Percentiles rank a stretch among this genome's conserved stretches.
Evolutionary conservation across 2,888 invertebrate species (phyloP).

Genomic region (Anagyrus pseudococci): DNA sequence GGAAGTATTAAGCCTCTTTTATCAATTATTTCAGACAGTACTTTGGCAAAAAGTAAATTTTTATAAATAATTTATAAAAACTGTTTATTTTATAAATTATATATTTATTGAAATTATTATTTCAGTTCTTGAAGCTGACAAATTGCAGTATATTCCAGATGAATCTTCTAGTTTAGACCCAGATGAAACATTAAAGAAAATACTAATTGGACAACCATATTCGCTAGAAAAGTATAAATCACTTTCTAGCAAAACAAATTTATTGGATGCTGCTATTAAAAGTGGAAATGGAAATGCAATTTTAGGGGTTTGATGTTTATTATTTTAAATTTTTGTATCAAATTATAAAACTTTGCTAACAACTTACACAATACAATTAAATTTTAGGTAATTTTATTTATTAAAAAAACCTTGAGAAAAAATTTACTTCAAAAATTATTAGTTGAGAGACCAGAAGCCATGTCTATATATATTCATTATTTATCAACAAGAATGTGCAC

Average conservation of each 20-base stretch:
- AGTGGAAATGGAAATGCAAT: slow-evolving; percentile 82
- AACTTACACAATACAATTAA: slow-evolving; percentile 10
- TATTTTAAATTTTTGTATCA: not conserved
- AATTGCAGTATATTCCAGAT: slow-evolving; percentile 48
- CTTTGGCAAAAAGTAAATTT: slow-evolving; percentile 55
- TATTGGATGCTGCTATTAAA: slow-evolving; percentile 75
- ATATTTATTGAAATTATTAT: slow-evolving; percentile 23
- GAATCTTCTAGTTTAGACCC: slow-evolving; percentile 54
- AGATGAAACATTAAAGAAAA: slow-evolving; percentile 64
- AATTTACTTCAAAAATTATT: slow-evolving; percentile 75
- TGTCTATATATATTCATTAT: slow-evolving; percentile 78
- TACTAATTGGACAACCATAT: slow-evolving; percentile 64
- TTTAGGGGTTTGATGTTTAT: slow-evolving; percentile 68
- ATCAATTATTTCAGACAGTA: slow-evolving; percentile 60
- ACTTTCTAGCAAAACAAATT: slow-evolving; percentile 69
- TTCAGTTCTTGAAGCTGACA: slow-evolving; percentile 63
- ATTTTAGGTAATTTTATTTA: slow-evolving; percentile 73
- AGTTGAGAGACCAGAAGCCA: slow-evolving; percentile 72
- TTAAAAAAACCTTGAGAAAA: slow-evolving; percentile 76
- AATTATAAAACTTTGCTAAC: slow-evolving; percentile 4
- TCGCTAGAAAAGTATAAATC: slow-evolving; percentile 66
- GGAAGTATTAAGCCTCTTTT: slow-evolving; percentile 57
- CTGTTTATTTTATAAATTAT: slow-evolving; percentile 4
- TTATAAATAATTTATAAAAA: slow-evolving; percentile 5
- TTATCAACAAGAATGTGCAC: slow-evolving; percentile 73